Evolutionary conservation across 2,797 vertebrate genomes (phyloP).

Genomic region (Rhadinocentrus ornatus): DNA sequence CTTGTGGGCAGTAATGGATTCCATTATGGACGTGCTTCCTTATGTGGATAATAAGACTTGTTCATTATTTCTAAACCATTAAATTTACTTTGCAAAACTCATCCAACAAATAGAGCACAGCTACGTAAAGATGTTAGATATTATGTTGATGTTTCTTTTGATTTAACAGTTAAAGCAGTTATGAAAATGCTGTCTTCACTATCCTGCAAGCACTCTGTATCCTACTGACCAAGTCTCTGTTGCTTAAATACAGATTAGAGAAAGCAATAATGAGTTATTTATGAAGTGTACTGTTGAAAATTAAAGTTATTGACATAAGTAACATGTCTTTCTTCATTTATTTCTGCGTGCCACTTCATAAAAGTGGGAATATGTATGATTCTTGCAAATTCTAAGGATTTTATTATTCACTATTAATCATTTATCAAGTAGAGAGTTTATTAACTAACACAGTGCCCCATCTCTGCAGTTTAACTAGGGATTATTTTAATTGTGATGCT

Average conservation of each 20-base stretch:
- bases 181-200: constrained; percentile 64
- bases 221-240: constrained; percentile 61
- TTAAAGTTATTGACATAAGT: constrained; percentile 76
- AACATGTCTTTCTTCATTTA: constrained; percentile 12
- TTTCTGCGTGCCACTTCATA: not conserved
- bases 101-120: constrained; percentile 51
- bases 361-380: not conserved
- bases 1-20: constrained; percentile 44
- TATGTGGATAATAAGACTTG: constrained; percentile 45
- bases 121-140: constrained; percentile 46
- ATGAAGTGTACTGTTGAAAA: constrained; percentile 81
- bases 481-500: not conserved
- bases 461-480: not conserved
- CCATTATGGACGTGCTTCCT: constrained; percentile 35
- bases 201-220: constrained; percentile 71
- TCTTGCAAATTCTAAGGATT: not conserved
- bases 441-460: too few species aligned
- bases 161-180: constrained; percentile 60
- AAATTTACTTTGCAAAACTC: constrained; percentile 41
- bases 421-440: not conserved
- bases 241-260: constrained; percentile 72
- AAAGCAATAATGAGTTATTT: constrained; percentile 82
- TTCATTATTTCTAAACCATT: constrained; percentile 54
- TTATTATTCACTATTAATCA: not conserved
- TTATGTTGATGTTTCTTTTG: constrained; percentile 64